Base-by-base conservation (phyloP, 2,113 vertebrate species). In the Leiothrix lutea region DNA sequence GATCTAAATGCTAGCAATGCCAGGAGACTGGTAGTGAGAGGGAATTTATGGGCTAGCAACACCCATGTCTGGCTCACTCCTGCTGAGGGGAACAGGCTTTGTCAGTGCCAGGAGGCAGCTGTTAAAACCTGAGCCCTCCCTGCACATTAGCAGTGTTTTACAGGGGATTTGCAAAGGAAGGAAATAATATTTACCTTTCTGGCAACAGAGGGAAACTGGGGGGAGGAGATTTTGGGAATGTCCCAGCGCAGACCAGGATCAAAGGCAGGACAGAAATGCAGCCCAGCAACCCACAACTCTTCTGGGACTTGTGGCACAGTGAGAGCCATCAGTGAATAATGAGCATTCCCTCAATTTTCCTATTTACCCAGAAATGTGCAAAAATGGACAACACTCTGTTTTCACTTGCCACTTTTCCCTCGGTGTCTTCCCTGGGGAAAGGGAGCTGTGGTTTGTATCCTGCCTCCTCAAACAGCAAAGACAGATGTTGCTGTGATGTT, bases 41-140 rank as follows among this genome's bases (percentile, higher is more conserved):
- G 40, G 50, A n/a, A 80, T 95, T 92, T 91, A 89, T 81, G 57
- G 65, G 36, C 23, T 48, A 64, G 19, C 44, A 89, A 84, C 44
- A 57, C 48, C 56, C 18, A 1, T 35, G 54, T 72, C 23, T 75
- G 69, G 44, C 77, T 88, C 0, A 0, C 25, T 91, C 8, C 57
- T 71, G 51, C 47, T 1, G 1, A 75, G 42, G 65, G 31, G 44
- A 86, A 15, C 10, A 36, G 33, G 45, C 29, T 72, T 84, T 57
- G 40, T n/a, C 6, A 0, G 28, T 48, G 60, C 57, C 61, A 84
- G 51, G 24, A 58, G 64, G 35, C 61, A 89, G 70, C 57, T 84
- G 36, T 51, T 54, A 81, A 83, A 94, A 44, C 48, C 42, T 2
- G 2, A 79, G 44, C 14, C 48, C 45, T 85, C 42, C 4, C 36